Percentiles rank a stretch among this genome's conserved stretches.
phyloP scores from a whole-genome alignment of 2,797 vertebrate genomes.

The Bovichtus variegatus region DNA sequence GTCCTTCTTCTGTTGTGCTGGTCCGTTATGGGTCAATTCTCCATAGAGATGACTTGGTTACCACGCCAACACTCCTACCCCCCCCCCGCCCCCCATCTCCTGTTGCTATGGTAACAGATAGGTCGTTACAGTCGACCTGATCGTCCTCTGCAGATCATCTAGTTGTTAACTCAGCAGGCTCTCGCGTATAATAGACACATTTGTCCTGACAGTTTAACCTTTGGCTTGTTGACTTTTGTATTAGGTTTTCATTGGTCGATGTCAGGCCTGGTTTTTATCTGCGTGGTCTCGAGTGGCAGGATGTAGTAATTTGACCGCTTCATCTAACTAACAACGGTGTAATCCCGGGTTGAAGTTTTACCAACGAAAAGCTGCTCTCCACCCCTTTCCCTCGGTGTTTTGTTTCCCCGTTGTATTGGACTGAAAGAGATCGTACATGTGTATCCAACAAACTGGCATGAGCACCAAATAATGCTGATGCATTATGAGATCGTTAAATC shows the following conservation, averaged over 20 bases:
- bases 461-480: neutral
- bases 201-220: constrained; percentile 31
- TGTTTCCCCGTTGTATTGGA: neutral
- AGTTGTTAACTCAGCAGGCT: constrained; percentile 13
- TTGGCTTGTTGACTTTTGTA: constrained; percentile 4
- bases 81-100: neutral
- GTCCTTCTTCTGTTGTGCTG: neutral
- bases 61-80: constrained; percentile 13
- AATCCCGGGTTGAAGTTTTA: neutral
- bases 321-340: neutral
- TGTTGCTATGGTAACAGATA: constrained; percentile 55
- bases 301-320: neutral
- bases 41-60: constrained; percentile 29
- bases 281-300: neutral
- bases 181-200: neutral
- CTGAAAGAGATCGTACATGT: neutral
- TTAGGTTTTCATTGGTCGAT: neutral
- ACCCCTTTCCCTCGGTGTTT: neutral
- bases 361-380: neutral
- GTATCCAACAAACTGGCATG: neutral
- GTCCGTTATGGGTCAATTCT: constrained; percentile 25
- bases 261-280: neutral
- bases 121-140: constrained; percentile 32
- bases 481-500: constrained; percentile 1
- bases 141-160: constrained; percentile 35